Evolutionary conservation across 2,888 invertebrate genomes (phyloP).

Genomic region (Drosophila barbarae): DNA sequence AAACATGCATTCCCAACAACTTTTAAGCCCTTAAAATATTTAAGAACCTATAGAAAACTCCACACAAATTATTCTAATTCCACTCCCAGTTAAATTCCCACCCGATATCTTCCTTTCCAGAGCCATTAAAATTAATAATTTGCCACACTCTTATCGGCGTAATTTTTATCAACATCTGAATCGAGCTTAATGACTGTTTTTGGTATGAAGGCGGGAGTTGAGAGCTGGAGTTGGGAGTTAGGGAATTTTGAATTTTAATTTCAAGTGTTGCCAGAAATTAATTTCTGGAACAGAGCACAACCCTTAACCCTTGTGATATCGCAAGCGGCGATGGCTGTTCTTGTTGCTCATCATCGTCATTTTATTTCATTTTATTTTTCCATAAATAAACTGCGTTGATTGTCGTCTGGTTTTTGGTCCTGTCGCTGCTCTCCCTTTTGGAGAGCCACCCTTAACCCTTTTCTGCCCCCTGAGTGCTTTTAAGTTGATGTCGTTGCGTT

Average conservation of each 20-base stretch:
- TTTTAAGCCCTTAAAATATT: not conserved
- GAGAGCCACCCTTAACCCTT: conserved; percentile 56
- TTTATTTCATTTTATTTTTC: conserved; percentile 75
- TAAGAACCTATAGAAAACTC: conserved; percentile 47
- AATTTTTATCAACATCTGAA: conserved; percentile 60
- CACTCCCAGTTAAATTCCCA: conserved; percentile 13
- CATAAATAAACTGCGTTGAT: conserved; percentile 76
- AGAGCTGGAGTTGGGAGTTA: conserved; percentile 27
- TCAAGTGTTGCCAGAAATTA: conserved; percentile 76
- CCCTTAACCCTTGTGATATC: conserved; percentile 60
- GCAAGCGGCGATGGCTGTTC: conserved; percentile 48
- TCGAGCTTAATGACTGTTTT: conserved; percentile 33
- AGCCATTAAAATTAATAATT: conserved; percentile 78
- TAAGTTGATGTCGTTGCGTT: conserved; percentile 71
- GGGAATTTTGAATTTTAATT: conserved; percentile 74
- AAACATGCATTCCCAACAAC: not conserved
- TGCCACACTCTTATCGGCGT: conserved; percentile 47
- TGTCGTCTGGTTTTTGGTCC: conserved; percentile 56
- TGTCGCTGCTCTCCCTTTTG: conserved; percentile 1
- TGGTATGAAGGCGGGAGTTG: conserved; percentile 3
- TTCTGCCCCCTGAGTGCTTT: conserved; percentile 68
- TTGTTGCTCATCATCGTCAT: conserved; percentile 66
- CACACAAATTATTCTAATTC: conserved; percentile 59
- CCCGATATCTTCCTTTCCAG: conserved; percentile 19
- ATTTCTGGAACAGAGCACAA: conserved; percentile 64